phyloP scores from a whole-genome alignment of 1,140 invertebrate genomes.

The Heterodera schachtii region DNA sequence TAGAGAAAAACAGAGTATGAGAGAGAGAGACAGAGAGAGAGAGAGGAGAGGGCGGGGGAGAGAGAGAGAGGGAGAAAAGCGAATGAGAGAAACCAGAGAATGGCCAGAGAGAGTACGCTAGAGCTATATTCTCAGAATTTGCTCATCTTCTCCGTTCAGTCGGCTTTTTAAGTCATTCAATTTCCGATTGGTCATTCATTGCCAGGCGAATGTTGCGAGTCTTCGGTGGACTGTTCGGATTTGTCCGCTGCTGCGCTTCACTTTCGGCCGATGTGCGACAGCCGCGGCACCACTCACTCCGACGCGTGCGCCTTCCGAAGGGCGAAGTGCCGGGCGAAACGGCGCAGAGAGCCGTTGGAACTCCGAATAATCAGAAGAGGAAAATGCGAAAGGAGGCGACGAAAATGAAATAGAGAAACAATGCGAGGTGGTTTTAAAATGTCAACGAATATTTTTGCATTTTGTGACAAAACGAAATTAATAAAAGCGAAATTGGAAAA shows the following conservation, averaged over 20 bases:
- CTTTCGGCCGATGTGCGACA: slow-evolving; percentile 15
- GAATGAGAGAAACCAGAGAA: too few relatives aligned
- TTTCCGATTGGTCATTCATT: neutral
- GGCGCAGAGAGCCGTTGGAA: neutral
- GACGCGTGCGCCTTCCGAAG: slow-evolving; percentile 14
- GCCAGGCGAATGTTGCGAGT: slow-evolving; percentile 6
- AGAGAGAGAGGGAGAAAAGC: neutral
- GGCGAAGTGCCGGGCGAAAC: neutral
- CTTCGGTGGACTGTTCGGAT: slow-evolving; percentile 1
- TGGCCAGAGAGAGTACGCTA: too few relatives aligned
- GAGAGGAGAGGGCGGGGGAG: too few relatives aligned
- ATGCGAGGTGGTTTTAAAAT: neutral
- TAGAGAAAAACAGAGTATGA: too few relatives aligned
- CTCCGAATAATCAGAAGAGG: neutral
- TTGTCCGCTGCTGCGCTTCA: neutral
- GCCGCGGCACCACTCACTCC: slow-evolving; percentile 11
- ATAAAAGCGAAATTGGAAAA: too few relatives aligned
- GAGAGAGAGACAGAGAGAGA: neutral
- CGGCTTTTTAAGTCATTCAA: neutral
- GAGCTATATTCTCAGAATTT: neutral
- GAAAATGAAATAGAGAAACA: too few relatives aligned
- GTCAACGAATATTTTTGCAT: neutral
- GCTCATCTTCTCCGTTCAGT: neutral
- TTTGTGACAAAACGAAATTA: neutral
- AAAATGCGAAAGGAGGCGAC: too few relatives aligned